A percentile compares a stretch with the other conserved stretches of the same genome.
Conservation (phyloP, 1,140 invertebrate species). For the Himalopsyche phryganea region DNA sequence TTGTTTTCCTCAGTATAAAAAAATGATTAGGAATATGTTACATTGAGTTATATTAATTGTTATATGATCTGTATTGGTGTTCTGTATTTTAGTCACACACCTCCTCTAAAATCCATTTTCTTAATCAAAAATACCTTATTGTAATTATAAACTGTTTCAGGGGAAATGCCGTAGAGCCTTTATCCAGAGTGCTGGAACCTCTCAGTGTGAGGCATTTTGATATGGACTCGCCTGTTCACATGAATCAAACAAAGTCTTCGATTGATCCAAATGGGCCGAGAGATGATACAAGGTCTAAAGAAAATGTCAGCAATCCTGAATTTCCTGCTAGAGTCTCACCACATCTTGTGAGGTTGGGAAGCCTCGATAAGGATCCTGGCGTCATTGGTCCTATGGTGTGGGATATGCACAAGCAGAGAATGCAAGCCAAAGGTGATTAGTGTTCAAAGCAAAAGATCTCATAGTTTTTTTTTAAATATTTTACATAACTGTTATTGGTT, state of each 20-base stretch:
- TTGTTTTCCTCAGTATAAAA: no score
- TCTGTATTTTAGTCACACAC: no score
- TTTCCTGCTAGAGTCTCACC: conserved; percentile 39
- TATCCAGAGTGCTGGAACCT: conserved; percentile 74
- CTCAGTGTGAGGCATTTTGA: conserved; percentile 65
- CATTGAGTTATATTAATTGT: no score
- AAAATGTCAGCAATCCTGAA: no score
- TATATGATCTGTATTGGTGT: no score
- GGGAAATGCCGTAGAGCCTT: conserved; percentile 65
- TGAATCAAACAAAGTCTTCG: not conserved
- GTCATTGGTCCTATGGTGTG: conserved; percentile 79
- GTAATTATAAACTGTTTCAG: no score
- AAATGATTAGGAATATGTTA: no score
- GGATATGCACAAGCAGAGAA: conserved; percentile 62
- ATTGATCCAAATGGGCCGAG: conserved; percentile 25
- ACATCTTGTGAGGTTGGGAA: conserved; percentile 53
- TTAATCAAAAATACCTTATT: no score
- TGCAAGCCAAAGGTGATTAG: conserved; percentile 23
- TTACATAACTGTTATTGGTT: no score
- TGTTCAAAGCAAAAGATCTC: no score
- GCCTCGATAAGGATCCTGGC: conserved; percentile 71
- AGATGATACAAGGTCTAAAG: not conserved
- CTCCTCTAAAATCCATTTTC: no score
- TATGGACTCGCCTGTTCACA: conserved; percentile 46
- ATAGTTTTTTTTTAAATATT: no score